Conservation (phyloP, 2,797 vertebrate genomes). For the Lepidocolaptes lacrymiger region DNA sequence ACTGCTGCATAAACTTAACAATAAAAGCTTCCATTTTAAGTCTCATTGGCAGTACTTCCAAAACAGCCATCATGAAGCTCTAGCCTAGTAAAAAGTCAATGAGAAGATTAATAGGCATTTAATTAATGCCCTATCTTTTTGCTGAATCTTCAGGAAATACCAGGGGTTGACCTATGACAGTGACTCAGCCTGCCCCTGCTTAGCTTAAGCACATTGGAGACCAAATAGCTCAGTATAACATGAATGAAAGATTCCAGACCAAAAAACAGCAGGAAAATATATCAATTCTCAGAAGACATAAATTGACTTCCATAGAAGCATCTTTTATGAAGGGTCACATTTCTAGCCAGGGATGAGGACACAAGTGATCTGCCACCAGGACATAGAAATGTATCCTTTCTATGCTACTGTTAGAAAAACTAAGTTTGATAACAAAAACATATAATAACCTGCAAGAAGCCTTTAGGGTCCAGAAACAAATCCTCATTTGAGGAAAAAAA, state of each 20-base stretch:
- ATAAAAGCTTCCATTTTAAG: constrained; percentile 18
- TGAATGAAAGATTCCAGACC: neutral
- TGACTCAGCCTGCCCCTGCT: neutral
- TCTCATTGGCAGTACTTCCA: constrained; percentile 4
- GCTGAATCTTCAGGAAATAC: neutral
- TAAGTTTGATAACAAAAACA: neutral
- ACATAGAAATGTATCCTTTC: neutral
- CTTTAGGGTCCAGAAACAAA: neutral
- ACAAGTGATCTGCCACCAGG: neutral
- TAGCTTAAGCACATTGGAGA: neutral
- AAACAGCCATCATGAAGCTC: neutral
- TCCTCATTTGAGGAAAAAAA: neutral
- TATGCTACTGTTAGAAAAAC: neutral
- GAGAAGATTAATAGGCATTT: constrained; percentile 30
- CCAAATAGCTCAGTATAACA: neutral
- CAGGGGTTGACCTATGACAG: neutral
- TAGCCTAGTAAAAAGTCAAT: neutral
- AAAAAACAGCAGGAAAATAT: neutral
- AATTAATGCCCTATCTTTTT: neutral
- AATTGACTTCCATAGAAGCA: neutral
- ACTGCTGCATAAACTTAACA: neutral
- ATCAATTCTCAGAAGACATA: neutral
- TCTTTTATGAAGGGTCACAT: neutral
- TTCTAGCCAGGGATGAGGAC: neutral
- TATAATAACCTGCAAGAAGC: neutral